phyloP scores from a whole-genome alignment of 2,888 invertebrate species.

The Meandrusa payeni region DNA sequence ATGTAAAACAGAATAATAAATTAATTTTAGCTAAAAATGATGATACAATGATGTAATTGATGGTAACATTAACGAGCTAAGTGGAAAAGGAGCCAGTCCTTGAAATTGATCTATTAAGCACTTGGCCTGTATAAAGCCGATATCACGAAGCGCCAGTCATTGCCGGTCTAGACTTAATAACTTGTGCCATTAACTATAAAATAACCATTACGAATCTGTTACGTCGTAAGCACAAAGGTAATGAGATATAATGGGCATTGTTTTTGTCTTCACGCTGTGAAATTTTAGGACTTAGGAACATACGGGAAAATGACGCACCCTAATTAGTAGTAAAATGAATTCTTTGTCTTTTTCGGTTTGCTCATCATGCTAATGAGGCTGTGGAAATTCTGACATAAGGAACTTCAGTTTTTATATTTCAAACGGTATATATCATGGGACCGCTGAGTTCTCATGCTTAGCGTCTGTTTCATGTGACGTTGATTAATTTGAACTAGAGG shows the following conservation, averaged over 20 bases:
- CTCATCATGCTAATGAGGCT: slow-evolving; percentile 16
- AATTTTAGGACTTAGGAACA: slow-evolving; percentile 2
- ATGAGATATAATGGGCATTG: not conserved
- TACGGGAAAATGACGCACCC: slow-evolving; percentile 10
- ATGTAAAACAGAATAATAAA: no score
- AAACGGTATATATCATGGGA: slow-evolving; percentile 3
- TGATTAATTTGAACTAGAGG: no score
- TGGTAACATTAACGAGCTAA: slow-evolving; percentile 7
- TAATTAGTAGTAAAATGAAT: slow-evolving; percentile 13
- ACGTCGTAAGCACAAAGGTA: not conserved
- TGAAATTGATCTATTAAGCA: slow-evolving; percentile 13
- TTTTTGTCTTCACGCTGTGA: not conserved
- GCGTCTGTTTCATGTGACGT: no score
- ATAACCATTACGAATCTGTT: not conserved
- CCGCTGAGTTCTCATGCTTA: not conserved
- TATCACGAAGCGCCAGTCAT: slow-evolving; percentile 14
- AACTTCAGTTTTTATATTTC: not conserved
- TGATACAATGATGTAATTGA: slow-evolving; percentile 1
- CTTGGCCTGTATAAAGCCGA: slow-evolving; percentile 6
- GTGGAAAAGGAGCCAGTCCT: slow-evolving; percentile 3
- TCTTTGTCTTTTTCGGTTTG: slow-evolving; percentile 16
- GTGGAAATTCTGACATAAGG: slow-evolving; percentile 4
- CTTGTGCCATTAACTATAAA: slow-evolving; percentile 12
- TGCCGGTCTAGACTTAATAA: slow-evolving; percentile 17
- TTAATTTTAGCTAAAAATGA: no score